A percentile compares a stretch with the other conserved stretches of the same genome.
Evolutionary conservation across 2,888 invertebrate genomes (phyloP).

Genomic region (Calameuta pallipes): DNA sequence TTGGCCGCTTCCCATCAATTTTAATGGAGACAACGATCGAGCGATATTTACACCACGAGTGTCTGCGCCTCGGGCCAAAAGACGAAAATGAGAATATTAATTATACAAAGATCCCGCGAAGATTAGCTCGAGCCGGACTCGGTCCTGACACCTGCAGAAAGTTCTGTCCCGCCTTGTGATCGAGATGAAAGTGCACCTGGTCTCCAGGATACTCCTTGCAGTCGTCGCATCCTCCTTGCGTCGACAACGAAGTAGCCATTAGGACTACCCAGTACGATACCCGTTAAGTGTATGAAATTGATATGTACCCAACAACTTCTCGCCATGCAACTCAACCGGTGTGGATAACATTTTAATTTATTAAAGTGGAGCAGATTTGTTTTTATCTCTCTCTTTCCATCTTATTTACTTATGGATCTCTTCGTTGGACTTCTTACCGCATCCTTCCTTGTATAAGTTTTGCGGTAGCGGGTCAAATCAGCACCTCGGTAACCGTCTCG

Average conservation of each 20-base stretch:
- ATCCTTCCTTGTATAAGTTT: background rate
- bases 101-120: constrained; percentile 22
- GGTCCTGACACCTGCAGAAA: constrained; percentile 30
- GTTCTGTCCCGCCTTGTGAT: constrained; percentile 21
- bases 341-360: background rate
- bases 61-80: constrained; percentile 2
- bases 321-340: background rate
- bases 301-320: background rate
- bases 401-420: background rate
- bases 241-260: background rate
- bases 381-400: background rate
- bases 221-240: background rate
- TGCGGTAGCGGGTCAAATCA: background rate
- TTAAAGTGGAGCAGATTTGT: background rate
- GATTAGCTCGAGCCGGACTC: constrained; percentile 20
- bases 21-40: background rate
- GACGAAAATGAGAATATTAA: constrained; percentile 23
- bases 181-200: constrained; percentile 19
- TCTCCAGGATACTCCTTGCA: background rate
- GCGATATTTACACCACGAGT: background rate
- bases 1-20: background rate
- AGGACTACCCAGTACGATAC: background rate
- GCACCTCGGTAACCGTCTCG: background rate
- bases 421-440: background rate
- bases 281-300: background rate